phyloP scores from a whole-genome alignment of 2,797 vertebrate species.

The Tragopan temminckii region DNA sequence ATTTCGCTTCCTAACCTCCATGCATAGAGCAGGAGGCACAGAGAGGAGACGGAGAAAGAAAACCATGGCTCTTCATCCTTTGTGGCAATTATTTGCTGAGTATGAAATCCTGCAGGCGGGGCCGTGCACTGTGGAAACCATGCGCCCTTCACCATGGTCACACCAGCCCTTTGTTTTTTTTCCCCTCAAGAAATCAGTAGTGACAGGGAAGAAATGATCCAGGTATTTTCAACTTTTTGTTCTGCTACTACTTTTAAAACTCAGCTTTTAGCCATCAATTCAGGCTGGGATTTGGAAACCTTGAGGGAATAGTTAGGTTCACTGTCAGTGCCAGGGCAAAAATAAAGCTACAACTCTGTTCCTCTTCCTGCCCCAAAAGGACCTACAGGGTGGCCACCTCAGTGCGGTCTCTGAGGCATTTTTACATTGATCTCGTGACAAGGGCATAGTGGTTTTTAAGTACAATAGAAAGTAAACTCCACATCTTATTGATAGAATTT shows the following conservation, averaged over 20 bases:
- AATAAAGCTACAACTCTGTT: background rate
- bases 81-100: background rate
- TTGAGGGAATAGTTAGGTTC: background rate
- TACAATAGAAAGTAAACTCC: background rate
- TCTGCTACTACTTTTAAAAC: background rate
- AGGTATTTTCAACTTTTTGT: background rate
- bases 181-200: background rate
- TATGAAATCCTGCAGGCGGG: background rate
- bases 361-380: background rate
- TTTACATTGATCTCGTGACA: background rate
- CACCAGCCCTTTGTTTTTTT: background rate
- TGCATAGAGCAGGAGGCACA: background rate
- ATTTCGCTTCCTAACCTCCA: background rate
- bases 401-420: background rate
- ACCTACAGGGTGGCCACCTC: background rate
- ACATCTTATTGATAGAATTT: background rate
- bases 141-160: background rate
- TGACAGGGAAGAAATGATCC: background rate
- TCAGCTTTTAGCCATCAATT: background rate
- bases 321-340: background rate
- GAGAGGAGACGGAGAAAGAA: background rate
- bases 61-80: background rate
- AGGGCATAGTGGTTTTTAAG: background rate
- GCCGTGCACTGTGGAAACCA: background rate
- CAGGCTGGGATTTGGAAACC: background rate